Conservation (phyloP, 2,888 invertebrate genomes). For the Stictocephala bisonia region DNA sequence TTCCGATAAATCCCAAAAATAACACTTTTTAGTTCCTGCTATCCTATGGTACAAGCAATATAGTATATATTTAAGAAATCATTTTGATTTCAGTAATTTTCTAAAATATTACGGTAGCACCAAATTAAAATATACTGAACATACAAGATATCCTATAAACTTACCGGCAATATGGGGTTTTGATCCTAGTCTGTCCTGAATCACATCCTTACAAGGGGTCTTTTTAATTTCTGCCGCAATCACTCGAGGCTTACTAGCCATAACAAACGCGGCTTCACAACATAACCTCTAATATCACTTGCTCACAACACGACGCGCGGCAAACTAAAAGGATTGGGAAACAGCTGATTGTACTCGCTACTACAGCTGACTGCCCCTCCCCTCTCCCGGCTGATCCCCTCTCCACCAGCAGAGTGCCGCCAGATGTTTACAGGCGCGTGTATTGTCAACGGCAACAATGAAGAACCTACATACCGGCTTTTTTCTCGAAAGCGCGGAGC, state of each 20-base stretch:
- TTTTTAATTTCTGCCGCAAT: constrained; percentile 44
- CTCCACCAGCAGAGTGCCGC: not conserved
- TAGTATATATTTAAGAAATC: no score
- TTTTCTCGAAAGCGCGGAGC: constrained; percentile 21
- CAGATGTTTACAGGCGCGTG: constrained; percentile 1
- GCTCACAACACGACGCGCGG: not conserved
- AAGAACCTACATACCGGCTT: constrained; percentile 18
- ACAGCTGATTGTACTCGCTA: constrained; percentile 19
- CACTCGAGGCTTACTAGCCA: constrained; percentile 44
- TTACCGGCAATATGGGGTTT: constrained; percentile 42
- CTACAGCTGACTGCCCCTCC: constrained; percentile 31
- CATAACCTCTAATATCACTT: constrained; percentile 26
- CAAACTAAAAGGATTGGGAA: not conserved
- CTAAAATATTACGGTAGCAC: no score
- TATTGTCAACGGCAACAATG: constrained; percentile 17
- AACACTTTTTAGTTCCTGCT: no score
- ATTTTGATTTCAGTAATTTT: no score
- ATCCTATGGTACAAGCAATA: no score
- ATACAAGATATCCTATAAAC: not conserved
- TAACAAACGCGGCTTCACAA: constrained; percentile 31
- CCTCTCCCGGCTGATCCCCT: not conserved
- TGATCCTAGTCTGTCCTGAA: not conserved
- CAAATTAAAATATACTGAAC: no score
- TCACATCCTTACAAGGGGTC: constrained; percentile 22
- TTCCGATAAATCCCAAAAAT: no score